Conservation (phyloP, 2,113 vertebrate species). For the Xiphorhynchus elegans region DNA sequence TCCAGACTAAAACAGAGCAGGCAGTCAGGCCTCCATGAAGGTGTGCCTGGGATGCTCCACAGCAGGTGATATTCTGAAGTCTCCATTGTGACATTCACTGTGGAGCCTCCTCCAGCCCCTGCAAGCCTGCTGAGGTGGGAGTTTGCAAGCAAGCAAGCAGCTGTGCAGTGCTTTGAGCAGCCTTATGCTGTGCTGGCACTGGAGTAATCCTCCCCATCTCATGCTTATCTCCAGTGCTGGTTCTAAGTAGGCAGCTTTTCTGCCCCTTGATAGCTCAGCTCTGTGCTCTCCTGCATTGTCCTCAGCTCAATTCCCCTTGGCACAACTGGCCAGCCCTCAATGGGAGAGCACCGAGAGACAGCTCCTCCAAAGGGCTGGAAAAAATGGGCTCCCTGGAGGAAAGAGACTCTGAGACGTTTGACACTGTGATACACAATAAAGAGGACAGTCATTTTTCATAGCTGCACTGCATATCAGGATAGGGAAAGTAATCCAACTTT, state of each 20-base stretch:
- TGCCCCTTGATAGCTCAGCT: background rate
- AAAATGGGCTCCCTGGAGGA: background rate
- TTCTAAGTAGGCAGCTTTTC: background rate
- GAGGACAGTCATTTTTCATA: constrained; percentile 13
- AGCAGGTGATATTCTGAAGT: background rate
- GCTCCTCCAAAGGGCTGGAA: background rate
- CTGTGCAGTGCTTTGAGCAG: background rate
- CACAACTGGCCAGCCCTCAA: background rate
- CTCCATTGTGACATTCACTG: background rate
- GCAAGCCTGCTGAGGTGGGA: background rate
- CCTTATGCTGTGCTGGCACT: background rate
- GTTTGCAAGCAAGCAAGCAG: background rate
- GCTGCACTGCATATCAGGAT: background rate
- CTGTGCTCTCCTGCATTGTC: background rate
- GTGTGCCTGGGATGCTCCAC: background rate
- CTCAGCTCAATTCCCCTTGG: background rate
- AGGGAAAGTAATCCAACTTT: constrained; percentile 34
- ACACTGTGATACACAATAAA: background rate
- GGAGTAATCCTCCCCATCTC: background rate
- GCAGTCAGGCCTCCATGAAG: accelerated
- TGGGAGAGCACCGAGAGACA: background rate
- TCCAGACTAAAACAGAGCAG: background rate
- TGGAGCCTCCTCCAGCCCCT: background rate
- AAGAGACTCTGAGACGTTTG: background rate
- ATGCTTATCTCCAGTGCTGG: background rate